Percentiles rank a stretch among this genome's conserved stretches.
phyloP scores from a whole-genome alignment of 1,140 invertebrate species.

The Laupala kohalensis region DNA sequence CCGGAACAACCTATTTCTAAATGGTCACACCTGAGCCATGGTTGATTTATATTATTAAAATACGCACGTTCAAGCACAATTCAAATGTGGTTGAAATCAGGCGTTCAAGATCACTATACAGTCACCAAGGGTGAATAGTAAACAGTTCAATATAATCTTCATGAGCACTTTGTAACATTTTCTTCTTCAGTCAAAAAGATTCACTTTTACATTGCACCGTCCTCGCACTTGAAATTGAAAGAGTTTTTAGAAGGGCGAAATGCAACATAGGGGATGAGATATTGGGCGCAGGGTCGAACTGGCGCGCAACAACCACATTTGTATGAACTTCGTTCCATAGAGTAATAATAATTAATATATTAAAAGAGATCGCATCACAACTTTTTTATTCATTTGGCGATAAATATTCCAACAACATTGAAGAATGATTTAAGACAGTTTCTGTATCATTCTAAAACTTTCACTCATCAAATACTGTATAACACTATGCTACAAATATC shows the following conservation, averaged over 20 bases:
- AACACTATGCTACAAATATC: background rate
- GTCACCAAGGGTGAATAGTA: background rate
- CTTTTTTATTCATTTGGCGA: slow-evolving; percentile 3
- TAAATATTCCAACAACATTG: background rate
- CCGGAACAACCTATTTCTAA: background rate
- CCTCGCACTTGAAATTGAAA: background rate
- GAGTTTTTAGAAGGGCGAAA: background rate
- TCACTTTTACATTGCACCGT: background rate
- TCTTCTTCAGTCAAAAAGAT: background rate
- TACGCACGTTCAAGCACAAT: background rate
- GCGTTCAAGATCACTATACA: background rate
- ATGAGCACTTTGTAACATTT: background rate
- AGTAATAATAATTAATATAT: background rate
- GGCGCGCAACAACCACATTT: too few species aligned
- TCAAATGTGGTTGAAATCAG: background rate
- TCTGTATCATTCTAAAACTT: background rate
- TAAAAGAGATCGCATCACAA: slow-evolving; percentile 4
- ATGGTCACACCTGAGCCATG: background rate
- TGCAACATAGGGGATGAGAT: background rate
- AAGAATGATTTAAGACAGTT: background rate
- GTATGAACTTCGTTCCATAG: slow-evolving; percentile 5
- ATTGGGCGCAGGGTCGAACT: background rate
- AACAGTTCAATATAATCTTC: background rate
- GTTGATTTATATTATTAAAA: background rate
- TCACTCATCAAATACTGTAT: background rate